Percentiles rank a stretch among this genome's conserved stretches.
These are phyloP conservation scores for Nannoperca australis DNA, from an alignment of 2,797 vertebrate species.

Conservation along the genomic window DNA sequence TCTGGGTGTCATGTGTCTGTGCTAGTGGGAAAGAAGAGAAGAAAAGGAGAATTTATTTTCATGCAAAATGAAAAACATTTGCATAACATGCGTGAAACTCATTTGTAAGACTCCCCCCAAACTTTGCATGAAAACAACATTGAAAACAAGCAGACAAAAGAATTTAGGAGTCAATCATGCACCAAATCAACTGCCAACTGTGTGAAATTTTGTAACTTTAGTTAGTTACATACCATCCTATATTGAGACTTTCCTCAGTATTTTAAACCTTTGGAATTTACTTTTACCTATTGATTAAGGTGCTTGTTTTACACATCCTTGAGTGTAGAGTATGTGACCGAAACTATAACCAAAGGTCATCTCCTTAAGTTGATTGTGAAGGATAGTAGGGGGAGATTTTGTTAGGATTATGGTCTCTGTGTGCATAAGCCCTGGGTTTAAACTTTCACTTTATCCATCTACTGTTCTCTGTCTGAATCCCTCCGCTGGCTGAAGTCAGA, in stretches of 20 bases:
- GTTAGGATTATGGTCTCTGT: slow-evolving; percentile 68
- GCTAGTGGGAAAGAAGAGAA: slow-evolving; percentile 44
- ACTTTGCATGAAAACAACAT: slow-evolving; percentile 72
- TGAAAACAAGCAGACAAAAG: slow-evolving; percentile 53
- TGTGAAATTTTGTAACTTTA: slow-evolving; percentile 4
- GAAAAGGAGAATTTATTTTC: slow-evolving; percentile 64
- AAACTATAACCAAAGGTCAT: slow-evolving; percentile 62
- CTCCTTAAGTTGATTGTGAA: slow-evolving; percentile 65
- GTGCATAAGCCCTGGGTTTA: slow-evolving; percentile 70
- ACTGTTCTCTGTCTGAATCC: slow-evolving; percentile 66
- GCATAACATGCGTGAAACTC: slow-evolving; percentile 62
- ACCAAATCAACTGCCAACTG: slow-evolving; percentile 7
- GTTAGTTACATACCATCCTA: neutral
- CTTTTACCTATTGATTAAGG: slow-evolving; percentile 58
- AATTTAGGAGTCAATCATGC: neutral
- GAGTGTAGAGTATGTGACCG: slow-evolving; percentile 48
- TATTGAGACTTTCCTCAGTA: slow-evolving; percentile 12
- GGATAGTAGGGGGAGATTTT: slow-evolving; percentile 64
- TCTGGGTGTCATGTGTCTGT: slow-evolving; percentile 58
- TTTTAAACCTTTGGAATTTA: slow-evolving; percentile 51
- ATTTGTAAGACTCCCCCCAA: slow-evolving; percentile 67
- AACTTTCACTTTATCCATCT: slow-evolving; percentile 76
- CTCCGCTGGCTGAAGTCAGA: slow-evolving; percentile 62
- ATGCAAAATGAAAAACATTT: slow-evolving; percentile 74
- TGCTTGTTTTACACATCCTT: slow-evolving; percentile 72